Conservation (phyloP, 2,888 invertebrate species). For the Sesamia inferens region DNA sequence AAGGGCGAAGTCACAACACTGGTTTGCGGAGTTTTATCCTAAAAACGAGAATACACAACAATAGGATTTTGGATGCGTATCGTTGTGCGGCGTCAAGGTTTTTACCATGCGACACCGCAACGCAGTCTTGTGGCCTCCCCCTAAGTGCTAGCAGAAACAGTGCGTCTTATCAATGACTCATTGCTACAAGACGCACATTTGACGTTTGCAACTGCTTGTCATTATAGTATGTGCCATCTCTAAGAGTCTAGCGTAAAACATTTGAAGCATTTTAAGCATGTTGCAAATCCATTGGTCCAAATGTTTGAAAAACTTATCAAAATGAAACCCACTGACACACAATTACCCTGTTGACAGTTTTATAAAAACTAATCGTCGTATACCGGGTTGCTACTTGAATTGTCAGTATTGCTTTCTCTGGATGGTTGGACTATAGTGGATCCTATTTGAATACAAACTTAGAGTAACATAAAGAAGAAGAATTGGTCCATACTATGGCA, state of each 20-base stretch:
- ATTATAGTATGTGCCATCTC: background rate
- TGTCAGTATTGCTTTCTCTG: background rate
- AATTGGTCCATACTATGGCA: background rate
- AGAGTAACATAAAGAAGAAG: background rate
- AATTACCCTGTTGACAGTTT: background rate
- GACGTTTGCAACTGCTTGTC: background rate
- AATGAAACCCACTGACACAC: no score
- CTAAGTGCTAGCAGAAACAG: background rate
- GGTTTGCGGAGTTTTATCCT: no score
- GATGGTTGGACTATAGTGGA: background rate
- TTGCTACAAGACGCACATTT: background rate
- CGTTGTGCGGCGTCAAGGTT: no score
- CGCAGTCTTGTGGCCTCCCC: no score
- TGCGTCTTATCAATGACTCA: background rate
- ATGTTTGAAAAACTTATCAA: no score
- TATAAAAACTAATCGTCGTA: background rate
- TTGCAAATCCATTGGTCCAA: no score
- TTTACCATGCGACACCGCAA: no score
- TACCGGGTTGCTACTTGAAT: background rate
- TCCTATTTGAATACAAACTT: background rate
- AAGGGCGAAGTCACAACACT: no score
- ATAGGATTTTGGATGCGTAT: no score
- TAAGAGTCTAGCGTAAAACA: background rate
- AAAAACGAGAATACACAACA: no score
- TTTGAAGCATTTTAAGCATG: no score